Conservation (phyloP, 2,113 vertebrate species). For the Pelecanoides urinatrix region DNA sequence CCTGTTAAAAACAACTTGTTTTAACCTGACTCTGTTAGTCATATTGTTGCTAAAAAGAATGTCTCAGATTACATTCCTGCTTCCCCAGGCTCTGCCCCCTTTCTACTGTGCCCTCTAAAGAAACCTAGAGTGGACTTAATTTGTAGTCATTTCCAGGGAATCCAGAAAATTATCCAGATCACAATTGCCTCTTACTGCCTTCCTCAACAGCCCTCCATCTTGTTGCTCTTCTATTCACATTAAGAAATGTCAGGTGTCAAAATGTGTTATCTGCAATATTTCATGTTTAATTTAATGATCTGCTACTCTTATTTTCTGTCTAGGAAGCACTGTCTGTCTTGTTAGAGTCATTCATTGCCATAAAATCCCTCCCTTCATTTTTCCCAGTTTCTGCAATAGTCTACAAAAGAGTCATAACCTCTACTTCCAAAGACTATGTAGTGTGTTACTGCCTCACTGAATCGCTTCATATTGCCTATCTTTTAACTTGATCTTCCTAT, state of each 20-base stretch:
- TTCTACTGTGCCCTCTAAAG: not conserved
- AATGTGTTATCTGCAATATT: not conserved
- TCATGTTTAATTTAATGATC: not conserved
- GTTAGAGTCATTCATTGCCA: not conserved
- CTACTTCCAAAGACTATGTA: not conserved
- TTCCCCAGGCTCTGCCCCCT: not conserved
- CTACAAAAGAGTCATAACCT: not conserved
- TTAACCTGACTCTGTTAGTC: not conserved
- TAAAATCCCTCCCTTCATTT: not conserved
- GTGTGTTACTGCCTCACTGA: not conserved
- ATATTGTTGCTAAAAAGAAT: not conserved
- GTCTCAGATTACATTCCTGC: not conserved
- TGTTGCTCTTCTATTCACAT: not conserved
- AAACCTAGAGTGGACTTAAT: not conserved
- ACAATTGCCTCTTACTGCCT: not conserved
- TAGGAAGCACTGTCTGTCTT: not conserved
- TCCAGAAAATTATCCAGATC: not conserved
- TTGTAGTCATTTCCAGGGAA: not conserved
- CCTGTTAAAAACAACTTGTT: not conserved
- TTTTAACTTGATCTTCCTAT: not conserved
- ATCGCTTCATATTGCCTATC: not conserved
- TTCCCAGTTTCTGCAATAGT: not conserved
- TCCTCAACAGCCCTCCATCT: not conserved
- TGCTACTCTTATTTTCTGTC: not conserved
- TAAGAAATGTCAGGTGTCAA: not conserved